These are phyloP conservation scores for Pogona vitticeps DNA, from an alignment of 2,113 vertebrate genomes.

Conservation along the genomic window DNA sequence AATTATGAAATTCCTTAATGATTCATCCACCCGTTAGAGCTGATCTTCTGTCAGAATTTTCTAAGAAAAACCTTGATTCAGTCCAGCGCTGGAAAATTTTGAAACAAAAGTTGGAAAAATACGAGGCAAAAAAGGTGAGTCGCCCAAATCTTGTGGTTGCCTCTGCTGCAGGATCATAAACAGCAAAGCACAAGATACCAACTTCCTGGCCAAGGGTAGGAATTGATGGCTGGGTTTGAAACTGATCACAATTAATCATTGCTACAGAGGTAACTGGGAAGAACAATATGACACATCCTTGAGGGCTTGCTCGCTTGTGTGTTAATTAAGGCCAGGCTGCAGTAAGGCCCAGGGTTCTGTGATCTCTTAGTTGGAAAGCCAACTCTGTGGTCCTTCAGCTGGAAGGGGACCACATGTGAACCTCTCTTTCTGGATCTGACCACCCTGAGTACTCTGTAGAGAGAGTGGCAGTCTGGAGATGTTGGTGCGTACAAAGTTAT, in stretches of 20 bases:
- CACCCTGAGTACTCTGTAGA: not conserved
- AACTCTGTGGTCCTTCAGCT: not conserved
- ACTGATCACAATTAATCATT: not conserved
- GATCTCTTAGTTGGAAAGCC: too few relatives aligned
- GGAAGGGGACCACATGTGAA: not conserved
- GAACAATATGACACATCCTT: not conserved
- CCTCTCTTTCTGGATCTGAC: not conserved
- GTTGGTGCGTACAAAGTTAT: too few relatives aligned
- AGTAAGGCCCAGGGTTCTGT: not conserved
- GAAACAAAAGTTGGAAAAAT: slow-evolving; percentile 18
- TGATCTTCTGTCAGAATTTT: slow-evolving; percentile 73
- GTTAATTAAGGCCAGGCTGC: not conserved
- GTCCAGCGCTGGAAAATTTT: slow-evolving; percentile 84
- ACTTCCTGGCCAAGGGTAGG: not conserved
- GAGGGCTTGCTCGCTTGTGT: not conserved
- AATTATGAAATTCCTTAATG: slow-evolving; percentile 37
- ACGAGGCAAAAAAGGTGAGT: not conserved
- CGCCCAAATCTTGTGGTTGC: not conserved
- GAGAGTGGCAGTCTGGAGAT: not conserved
- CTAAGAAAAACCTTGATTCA: slow-evolving; percentile 76
- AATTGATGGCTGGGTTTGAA: not conserved
- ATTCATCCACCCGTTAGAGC: slow-evolving; percentile 75
- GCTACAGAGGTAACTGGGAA: not conserved
- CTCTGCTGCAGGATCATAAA: not conserved
- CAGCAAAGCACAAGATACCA: not conserved